A percentile compares a stretch with the other conserved stretches of the same genome.
These are phyloP conservation scores for Pachliopta kotzebuea DNA, from an alignment of 2,888 invertebrate genomes.

Conservation along the genomic window DNA sequence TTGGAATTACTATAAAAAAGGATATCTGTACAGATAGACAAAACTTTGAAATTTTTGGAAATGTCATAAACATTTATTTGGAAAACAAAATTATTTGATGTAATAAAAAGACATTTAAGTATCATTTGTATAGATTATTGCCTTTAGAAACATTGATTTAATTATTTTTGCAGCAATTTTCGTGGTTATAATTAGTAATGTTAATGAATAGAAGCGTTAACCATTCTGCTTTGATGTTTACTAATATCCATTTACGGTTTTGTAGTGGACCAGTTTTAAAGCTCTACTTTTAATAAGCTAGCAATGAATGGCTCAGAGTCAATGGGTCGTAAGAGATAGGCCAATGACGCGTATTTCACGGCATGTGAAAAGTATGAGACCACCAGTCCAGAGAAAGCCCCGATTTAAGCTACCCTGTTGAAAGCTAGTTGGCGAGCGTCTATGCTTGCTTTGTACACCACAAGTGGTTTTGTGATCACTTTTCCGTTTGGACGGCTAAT, in stretches of 20 bases:
- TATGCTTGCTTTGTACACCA: constrained; percentile 27
- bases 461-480: constrained; percentile 30
- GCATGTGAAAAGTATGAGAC: constrained; percentile 59
- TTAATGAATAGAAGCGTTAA: constrained; percentile 35
- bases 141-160: too few relatives aligned
- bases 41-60: too few relatives aligned
- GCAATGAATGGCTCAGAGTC: constrained; percentile 72
- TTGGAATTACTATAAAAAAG: too few relatives aligned
- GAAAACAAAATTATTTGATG: too few relatives aligned
- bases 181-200: not conserved
- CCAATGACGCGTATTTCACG: constrained; percentile 54
- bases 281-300: constrained; percentile 70
- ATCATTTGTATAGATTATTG: too few relatives aligned
- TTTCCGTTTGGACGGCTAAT: constrained; percentile 22
- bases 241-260: constrained; percentile 52
- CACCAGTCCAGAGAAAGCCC: constrained; percentile 52
- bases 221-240: constrained; percentile 35
- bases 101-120: too few relatives aligned
- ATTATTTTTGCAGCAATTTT: not conserved
- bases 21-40: too few relatives aligned
- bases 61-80: too few relatives aligned
- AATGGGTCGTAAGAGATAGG: constrained; percentile 78
- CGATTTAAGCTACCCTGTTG: constrained; percentile 30
- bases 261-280: constrained; percentile 64
- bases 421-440: constrained; percentile 27